Percentiles rank a stretch among this genome's conserved stretches.
Evolutionary conservation across 1,140 invertebrate species (phyloP).

Genomic region (Zophobas atratus): DNA sequence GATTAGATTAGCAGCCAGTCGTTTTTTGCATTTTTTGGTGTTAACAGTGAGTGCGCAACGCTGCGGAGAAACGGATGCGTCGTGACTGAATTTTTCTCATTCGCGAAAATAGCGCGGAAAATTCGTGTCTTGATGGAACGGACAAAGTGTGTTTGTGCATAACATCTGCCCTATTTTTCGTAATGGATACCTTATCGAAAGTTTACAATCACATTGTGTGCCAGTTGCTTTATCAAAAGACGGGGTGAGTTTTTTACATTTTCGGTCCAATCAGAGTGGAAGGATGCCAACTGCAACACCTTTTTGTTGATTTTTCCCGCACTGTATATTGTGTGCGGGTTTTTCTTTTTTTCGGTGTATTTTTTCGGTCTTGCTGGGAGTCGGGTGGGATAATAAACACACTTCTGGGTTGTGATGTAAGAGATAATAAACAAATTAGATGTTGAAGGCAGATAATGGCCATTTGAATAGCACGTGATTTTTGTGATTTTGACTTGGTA

Average conservation of each 20-base stretch:
- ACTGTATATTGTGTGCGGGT: background rate
- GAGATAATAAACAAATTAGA: slow-evolving; percentile 11
- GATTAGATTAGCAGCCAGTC: slow-evolving; percentile 52
- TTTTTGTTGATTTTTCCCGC: slow-evolving; percentile 10
- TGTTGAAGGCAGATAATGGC: background rate
- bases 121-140: slow-evolving; percentile 4
- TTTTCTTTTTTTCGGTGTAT: background rate
- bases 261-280: background rate
- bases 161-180: background rate
- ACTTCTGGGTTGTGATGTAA: background rate
- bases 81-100: background rate
- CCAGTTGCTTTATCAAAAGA: slow-evolving; percentile 45
- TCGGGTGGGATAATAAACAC: slow-evolving; percentile 6
- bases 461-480: slow-evolving; percentile 5
- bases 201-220: slow-evolving; percentile 52
- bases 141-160: background rate
- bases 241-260: slow-evolving; percentile 34
- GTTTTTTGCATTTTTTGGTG: slow-evolving; percentile 23
- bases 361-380: background rate
- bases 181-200: slow-evolving; percentile 52
- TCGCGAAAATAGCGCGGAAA: background rate
- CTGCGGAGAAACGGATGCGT: slow-evolving; percentile 10
- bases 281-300: background rate
- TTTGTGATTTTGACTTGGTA: background rate
- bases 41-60: slow-evolving; percentile 43